These are phyloP conservation scores for Erebia ligea DNA, from an alignment of 2,888 invertebrate genomes.

Conservation along the genomic window DNA sequence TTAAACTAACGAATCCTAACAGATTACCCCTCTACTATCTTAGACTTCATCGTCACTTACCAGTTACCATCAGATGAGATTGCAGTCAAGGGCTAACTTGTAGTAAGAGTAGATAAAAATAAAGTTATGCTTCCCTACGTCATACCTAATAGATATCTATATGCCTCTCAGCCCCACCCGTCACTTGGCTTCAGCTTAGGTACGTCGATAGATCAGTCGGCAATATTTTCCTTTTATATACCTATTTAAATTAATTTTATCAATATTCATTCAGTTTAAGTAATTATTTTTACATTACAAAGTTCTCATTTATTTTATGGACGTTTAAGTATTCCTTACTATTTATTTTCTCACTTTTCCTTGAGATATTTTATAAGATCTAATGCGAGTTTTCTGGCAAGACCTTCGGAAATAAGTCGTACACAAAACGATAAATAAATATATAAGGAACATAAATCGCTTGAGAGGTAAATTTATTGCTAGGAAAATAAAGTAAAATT, in stretches of 20 bases:
- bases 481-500: not conserved
- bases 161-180: too few relatives aligned
- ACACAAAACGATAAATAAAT: not conserved
- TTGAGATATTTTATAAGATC: slow-evolving; percentile 8
- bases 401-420: not conserved
- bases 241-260: not conserved
- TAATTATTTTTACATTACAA: not conserved
- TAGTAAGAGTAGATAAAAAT: too few relatives aligned
- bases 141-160: too few relatives aligned
- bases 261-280: not conserved
- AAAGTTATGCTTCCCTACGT: too few relatives aligned
- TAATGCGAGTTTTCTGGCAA: slow-evolving; percentile 20
- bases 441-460: slow-evolving; percentile 7
- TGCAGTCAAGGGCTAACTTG: too few relatives aligned
- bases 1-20: too few relatives aligned
- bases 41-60: too few relatives aligned
- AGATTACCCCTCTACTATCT: too few relatives aligned
- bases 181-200: too few relatives aligned
- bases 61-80: too few relatives aligned
- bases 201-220: not conserved
- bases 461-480: slow-evolving; percentile 3
- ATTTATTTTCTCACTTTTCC: not conserved
- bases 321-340: not conserved
- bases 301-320: not conserved
- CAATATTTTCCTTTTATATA: not conserved